These are phyloP conservation scores for Pseudococcus viburni DNA, from an alignment of 2,888 invertebrate species.

Conservation along the genomic window DNA sequence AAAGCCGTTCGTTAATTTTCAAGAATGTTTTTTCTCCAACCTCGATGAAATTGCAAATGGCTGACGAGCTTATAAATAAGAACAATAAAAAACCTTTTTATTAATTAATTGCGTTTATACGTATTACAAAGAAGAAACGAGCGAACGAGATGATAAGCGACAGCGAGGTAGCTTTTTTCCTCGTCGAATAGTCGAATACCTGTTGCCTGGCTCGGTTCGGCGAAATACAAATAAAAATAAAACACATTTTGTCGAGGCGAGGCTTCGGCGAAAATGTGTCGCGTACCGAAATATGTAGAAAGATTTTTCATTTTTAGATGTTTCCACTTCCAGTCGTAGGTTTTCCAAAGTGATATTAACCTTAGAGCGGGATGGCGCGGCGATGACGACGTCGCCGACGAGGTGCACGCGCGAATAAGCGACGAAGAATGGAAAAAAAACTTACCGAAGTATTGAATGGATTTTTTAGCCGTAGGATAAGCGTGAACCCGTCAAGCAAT, in stretches of 20 bases:
- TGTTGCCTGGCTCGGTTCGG: background rate
- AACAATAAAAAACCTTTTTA: conserved; percentile 20
- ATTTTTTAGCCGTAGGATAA: conserved; percentile 48
- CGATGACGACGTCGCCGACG: background rate
- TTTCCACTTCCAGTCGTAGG: conserved; percentile 10
- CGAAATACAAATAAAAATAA: background rate
- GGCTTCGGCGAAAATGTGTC: background rate
- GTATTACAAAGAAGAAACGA: conserved; percentile 18
- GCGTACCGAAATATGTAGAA: conserved; percentile 7
- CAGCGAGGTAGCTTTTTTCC: background rate
- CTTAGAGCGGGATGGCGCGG: background rate
- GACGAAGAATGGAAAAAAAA: background rate
- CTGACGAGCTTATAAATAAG: conserved; percentile 31
- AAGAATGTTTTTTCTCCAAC: background rate
- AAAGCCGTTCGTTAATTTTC: background rate
- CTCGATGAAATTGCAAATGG: conserved; percentile 36
- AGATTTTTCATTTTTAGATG: conserved; percentile 48
- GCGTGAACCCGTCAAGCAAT: conserved; percentile 37
- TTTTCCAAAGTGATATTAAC: conserved; percentile 17
- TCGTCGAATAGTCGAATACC: background rate
- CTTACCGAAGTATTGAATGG: conserved; percentile 39
- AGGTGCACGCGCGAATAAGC: background rate
- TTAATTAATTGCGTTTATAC: background rate
- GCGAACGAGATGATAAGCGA: background rate
- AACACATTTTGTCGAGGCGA: background rate